Evolutionary conservation across 35 echinoderm and acorn worm species (phyloP).

Genomic region (Anneissia japonica): DNA sequence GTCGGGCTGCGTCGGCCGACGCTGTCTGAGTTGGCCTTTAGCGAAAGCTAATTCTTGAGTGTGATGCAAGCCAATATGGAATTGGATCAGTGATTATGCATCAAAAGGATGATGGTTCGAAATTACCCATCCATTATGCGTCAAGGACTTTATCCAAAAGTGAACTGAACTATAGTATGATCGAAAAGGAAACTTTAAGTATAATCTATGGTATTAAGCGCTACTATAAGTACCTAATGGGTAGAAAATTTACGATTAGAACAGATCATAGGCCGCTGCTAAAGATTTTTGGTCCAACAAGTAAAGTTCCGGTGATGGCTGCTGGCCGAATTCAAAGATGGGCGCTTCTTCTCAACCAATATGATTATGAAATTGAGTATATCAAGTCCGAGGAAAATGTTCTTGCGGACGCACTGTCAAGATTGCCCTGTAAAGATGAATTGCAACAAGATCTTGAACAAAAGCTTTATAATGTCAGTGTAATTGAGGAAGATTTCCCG

Average conservation of each 20-base stretch:
- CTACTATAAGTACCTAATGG: background rate
- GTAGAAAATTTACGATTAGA: background rate
- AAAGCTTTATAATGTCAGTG: background rate
- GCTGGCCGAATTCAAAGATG: conserved; percentile 31
- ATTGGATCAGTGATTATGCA: conserved; percentile 15
- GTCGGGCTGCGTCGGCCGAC: too few species aligned
- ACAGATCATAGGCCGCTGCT: conserved; percentile 13
- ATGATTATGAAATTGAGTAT: conserved; percentile 33
- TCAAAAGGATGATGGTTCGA: conserved; percentile 2
- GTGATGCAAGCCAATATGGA: conserved; percentile 20
- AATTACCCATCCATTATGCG: background rate
- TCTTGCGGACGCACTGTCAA: conserved; percentile 16
- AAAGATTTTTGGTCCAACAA: conserved; percentile 2
- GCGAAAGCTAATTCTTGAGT: background rate
- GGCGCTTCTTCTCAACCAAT: conserved; percentile 13
- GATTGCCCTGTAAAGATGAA: background rate
- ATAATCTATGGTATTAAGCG: background rate
- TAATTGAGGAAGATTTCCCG: background rate
- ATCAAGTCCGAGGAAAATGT: conserved; percentile 1
- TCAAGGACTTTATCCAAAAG: conserved; percentile 2
- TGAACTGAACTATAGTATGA: background rate
- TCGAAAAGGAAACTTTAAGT: background rate
- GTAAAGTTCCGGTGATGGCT: conserved; percentile 1
- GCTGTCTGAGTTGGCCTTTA: too few species aligned
- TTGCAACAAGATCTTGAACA: background rate